Evolutionary conservation across 2,888 invertebrate genomes (phyloP), one percentile per base, ranked within the genome.

Genomic region (Drosophila infuscata): DNA sequence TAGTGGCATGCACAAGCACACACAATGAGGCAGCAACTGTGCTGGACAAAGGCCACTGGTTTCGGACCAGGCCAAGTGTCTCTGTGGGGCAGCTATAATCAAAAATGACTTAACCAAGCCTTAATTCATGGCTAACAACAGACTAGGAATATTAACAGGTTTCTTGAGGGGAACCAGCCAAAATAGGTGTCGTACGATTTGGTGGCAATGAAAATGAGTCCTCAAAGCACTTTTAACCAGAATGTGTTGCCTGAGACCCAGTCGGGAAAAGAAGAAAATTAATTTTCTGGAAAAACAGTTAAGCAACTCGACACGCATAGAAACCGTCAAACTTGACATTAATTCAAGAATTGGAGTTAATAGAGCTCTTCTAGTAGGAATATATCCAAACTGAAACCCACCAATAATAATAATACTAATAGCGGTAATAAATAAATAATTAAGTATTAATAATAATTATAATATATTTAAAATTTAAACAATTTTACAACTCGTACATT

Each of bases 121-220:
- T n/a, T 3, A 46, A 15, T 25, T 25, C 12, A 25, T 5, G 41
- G 9, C 2, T 2, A 41, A n/a, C 41, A 41, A n/a, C 9, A 4
- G 8, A 9, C 9, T n/a, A 9, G 41, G n/a, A n/a, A 5, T n/a
- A 20, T 3, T n/a, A 9, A n/a, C 15, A 6, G 15, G 36, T 15
- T 15, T 12, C 15, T 35, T 1, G 35, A 35, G 17, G 17, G 38
- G 8, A 17, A 38, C n/a, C 3, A 17, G 15, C 46, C 20, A 46
- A 46, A 46, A 0, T 46, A 2, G 12, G 38, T 7, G 0, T 17
- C 11, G 36, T 36, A 6, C 15, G 15, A 15, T 36, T 15, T 36
- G 6, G 6, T 36, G 15, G 0, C 6, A 15, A 15, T 36, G 15
- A 2, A 2, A 17, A 36, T 0, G 3, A 36, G 0, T 36, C 0